These are phyloP conservation scores for Pyrgilauda ruficollis DNA, from an alignment of 2,113 vertebrate genomes.

Conservation along the genomic window DNA sequence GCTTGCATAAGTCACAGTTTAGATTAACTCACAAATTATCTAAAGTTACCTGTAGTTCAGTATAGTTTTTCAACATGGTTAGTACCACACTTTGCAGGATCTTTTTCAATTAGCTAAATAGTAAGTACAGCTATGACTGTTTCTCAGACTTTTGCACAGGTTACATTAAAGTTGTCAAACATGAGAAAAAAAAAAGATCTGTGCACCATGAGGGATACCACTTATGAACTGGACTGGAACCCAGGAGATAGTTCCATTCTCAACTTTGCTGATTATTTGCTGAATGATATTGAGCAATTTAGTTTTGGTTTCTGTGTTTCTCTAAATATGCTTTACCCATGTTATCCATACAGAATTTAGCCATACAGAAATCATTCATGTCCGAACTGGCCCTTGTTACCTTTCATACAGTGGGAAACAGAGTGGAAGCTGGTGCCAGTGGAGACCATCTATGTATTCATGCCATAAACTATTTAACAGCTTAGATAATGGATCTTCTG, in stretches of 20 bases:
- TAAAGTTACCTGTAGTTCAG: not conserved
- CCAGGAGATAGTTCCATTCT: not conserved
- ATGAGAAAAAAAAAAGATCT: not conserved
- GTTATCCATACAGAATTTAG: not conserved
- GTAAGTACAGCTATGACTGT: not conserved
- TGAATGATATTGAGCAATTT: not conserved
- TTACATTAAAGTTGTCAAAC: not conserved
- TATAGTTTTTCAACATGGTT: not conserved
- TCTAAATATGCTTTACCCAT: not conserved
- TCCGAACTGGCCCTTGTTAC: not conserved
- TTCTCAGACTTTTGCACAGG: not conserved
- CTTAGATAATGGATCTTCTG: not conserved
- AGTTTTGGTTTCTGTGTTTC: not conserved
- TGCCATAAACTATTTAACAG: not conserved
- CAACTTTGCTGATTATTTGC: not conserved
- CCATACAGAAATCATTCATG: not conserved
- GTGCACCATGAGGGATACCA: not conserved
- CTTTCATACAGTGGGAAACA: not conserved
- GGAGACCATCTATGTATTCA: not conserved
- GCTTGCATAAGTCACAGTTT: not conserved
- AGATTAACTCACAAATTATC: not conserved
- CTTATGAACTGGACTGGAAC: not conserved
- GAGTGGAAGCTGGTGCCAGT: not conserved
- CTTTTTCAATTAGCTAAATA: not conserved
- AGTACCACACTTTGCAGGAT: not conserved